Percentiles rank a stretch among this genome's conserved stretches.
These are phyloP conservation scores for Zaprionus africanus DNA, from an alignment of 1,140 invertebrate genomes.

Conservation along the genomic window DNA sequence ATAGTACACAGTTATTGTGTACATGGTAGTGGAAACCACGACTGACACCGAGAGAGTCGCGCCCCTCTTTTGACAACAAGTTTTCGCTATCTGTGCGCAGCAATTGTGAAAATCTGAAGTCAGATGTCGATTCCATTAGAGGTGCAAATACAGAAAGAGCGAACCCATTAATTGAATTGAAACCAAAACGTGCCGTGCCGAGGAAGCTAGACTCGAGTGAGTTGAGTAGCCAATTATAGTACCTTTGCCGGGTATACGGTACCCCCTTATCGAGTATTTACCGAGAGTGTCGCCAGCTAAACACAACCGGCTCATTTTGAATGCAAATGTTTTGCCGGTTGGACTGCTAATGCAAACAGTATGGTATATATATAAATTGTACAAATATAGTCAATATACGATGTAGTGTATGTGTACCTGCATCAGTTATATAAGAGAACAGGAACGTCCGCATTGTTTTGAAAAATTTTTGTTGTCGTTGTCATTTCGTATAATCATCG, in stretches of 20 bases:
- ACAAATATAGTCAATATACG: slow-evolving; percentile 1
- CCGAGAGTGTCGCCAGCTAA: slow-evolving; percentile 13
- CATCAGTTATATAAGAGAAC: slow-evolving; percentile 42
- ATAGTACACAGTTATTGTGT: neutral
- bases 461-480: slow-evolving; percentile 16
- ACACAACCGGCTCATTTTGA: slow-evolving; percentile 54
- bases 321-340: slow-evolving; percentile 65
- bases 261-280: slow-evolving; percentile 33
- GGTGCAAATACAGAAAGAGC: slow-evolving; percentile 50
- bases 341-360: slow-evolving; percentile 52
- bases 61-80: slow-evolving; percentile 18
- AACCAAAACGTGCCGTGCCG: slow-evolving; percentile 19
- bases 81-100: neutral
- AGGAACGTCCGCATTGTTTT: slow-evolving; percentile 28
- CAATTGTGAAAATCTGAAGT: slow-evolving; percentile 13
- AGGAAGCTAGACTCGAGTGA: slow-evolving; percentile 24
- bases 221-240: slow-evolving; percentile 32
- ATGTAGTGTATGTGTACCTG: slow-evolving; percentile 12
- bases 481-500: slow-evolving; percentile 10
- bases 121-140: slow-evolving; percentile 59
- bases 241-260: neutral
- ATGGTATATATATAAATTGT: slow-evolving; percentile 23
- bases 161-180: slow-evolving; percentile 33
- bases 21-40: neutral
- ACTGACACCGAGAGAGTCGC: neutral